Base-by-base conservation (phyloP, 2,797 vertebrate species). In the Channa striata region DNA sequence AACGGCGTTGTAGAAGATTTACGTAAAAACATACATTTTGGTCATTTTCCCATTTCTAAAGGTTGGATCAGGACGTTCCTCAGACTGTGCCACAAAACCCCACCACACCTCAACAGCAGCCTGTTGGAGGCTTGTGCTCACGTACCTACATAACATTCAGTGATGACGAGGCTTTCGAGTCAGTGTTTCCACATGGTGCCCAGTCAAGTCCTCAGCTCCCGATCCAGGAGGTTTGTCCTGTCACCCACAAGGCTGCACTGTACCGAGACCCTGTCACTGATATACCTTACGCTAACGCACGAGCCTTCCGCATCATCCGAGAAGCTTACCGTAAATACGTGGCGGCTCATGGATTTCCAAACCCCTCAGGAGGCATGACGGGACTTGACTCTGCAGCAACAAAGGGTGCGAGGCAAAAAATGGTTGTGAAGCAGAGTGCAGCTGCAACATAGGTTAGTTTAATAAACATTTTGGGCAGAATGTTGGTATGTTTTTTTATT, bases 241-340 rank as follows among this genome's bases (percentile, higher is more conserved):
- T 99, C 58, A 99, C 97, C 43, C 97, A 99, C 84, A 96, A 95
- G 36, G 94, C 96, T 0, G 97, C 97, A 0, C 88, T 97, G 0
- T 99, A 99, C 90, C 93, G 96, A 0, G 97, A 99, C 87, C 97
- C 97, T 0, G 95, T 99, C 76, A 99, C 97, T 0, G 97, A 99
- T 84, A 99, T 99, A 61, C 96, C 97, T 0, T 99, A 99, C 0
- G 95, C 96, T 58, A 97, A 95, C 65, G 90, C 94, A 2, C 93
- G 96, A 0, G 96, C 97, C 68, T 99, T 98, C 93, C 96, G 96
- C 75, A 98, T 98, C 89, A 97, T 99, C 81, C 94, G 97, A 0
- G 97, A 99, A 64, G 96, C 97, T 0, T 98, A 99, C 81, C 95
- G 96, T 39, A 99, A 99, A 61, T 99, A 99, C 19, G 95, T 99